Evolutionary conservation across 2,113 vertebrate genomes (phyloP), one percentile per base, ranked within the genome.

Genomic region (Alectura lathami): DNA sequence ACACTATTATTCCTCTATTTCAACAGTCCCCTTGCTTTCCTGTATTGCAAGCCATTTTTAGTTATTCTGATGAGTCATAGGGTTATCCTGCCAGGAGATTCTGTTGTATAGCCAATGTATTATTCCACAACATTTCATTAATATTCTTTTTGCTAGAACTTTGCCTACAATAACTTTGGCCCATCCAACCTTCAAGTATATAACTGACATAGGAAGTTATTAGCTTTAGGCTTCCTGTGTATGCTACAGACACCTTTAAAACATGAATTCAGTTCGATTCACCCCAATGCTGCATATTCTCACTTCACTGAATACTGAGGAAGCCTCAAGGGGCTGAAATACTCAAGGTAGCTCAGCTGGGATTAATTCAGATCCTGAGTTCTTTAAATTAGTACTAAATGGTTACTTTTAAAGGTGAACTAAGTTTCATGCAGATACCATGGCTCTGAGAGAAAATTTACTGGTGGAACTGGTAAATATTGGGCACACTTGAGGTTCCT

Each of bases 141-240:
- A 75, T 93, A 86, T 90, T 93, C 26, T 74, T 83, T 86, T 86
- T 63, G 26, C n/a, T 75, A 88, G 38, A 78, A 84, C 27, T 86
- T 96, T 81, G 76, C 91, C 88, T 86, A 64, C 51, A 88, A 64
- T 90, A 96, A 74, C 64, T 94, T 92, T 83, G 74, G n/a, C 45
- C 36, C 9, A 36, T 69, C 66, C 62, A 68, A 22, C 3, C 67
- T 91, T 85, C 53, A 85, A 89, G 53, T 22, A 57, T 30, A 3
- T 62, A 85, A 62, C 24, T 38, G n/a, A 50, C 48, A 62, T 0
- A 32, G 27, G 40, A 94, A 50, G 24, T 50, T 54, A 77, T 63
- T 38, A 86, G 7, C 38, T 38, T 38, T 38, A 51, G 27, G 67
- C 47, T 88, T 83, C 79, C 70, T 77, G 59, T 50, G 60, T 21